Evolutionary conservation across 2,113 vertebrate species (phyloP), one percentile per base, ranked within the genome.

Genomic region (Podarcis cretensis): DNA sequence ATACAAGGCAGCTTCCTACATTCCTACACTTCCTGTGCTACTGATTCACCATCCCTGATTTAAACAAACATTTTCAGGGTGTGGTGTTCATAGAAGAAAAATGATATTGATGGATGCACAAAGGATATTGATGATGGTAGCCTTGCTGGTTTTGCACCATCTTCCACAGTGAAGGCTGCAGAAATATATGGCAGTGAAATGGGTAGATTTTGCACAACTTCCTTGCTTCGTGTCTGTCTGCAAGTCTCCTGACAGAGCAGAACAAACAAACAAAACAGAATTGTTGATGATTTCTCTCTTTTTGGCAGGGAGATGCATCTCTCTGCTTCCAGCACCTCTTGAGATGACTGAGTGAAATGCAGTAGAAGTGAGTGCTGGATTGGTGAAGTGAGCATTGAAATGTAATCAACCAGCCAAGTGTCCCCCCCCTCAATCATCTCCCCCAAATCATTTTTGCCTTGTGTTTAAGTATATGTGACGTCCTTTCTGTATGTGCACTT

Each of bases 261-360:
- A 54, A 54, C 48, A 54, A 54, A 48, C 43, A 48, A 48, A 54
- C 48, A 54, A 54, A 54, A 54, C 48, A 54, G 48, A 54, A 54
- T 10, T 54, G 48, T 54, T 54, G 48, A 54, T 54, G 48, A 2
- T 25, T 48, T 54, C 59, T 71, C 0, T 14, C 57, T 65, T 86
- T 81, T 25, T 30, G 71, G 7, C 1, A 13, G 5, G 57, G n/a
- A 93, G 91, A 5, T 4, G 30, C 14, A 2, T 40, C 37, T 27
- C 32, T 84, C 87, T 83, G 73, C 65, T 79, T 69, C 88, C 59
- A 71, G 63, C 76, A 89, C 48, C 82, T 2, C 81, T 66, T 75
- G 66, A 87, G 40, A 68, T 18, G 66, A 48, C 27, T 63, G 43
- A 77, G 40, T 65, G 63, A 90, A 83, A 77, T 83, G 71, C 80